phyloP scores from a whole-genome alignment of 2,888 invertebrate genomes.

The Thymelicus acteon region DNA sequence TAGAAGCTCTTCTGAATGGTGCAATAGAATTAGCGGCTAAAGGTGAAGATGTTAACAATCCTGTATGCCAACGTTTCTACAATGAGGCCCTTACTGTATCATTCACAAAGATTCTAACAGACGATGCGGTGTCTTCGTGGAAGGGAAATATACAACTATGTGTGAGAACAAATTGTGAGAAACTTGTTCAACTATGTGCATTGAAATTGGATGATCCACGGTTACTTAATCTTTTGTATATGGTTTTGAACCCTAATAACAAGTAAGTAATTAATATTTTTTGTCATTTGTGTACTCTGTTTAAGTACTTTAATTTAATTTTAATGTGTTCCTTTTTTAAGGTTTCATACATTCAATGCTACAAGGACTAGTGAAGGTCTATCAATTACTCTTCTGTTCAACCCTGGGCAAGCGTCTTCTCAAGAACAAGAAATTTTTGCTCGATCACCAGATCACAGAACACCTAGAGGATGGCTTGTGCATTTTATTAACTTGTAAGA shows the following conservation, averaged over 20 bases:
- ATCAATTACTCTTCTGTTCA: constrained; percentile 59
- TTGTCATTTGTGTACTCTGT: neutral
- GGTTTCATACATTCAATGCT: constrained; percentile 95
- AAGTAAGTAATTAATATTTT: constrained; percentile 86
- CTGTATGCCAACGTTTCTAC: constrained; percentile 97
- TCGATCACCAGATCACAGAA: constrained; percentile 91
- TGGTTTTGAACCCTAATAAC: constrained; percentile 97
- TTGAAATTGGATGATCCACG: constrained; percentile 97
- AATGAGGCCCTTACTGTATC: constrained; percentile 97
- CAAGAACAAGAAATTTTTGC: constrained; percentile 86
- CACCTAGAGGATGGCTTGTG: constrained; percentile 97
- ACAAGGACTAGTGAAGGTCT: constrained; percentile 89
- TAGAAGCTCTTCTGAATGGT: constrained; percentile 95
- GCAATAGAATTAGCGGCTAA: constrained; percentile 94
- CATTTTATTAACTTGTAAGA: constrained; percentile 94
- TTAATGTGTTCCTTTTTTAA: constrained; percentile 56
- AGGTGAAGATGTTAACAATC: constrained; percentile 94
- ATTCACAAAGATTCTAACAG: constrained; percentile 98
- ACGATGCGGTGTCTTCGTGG: constrained; percentile 99
- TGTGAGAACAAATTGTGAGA: constrained; percentile 96
- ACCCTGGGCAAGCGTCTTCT: constrained; percentile 81
- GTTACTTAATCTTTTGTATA: constrained; percentile 94
- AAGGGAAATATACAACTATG: constrained; percentile 98
- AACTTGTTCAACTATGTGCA: constrained; percentile 96
- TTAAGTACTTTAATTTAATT: neutral